phyloP scores from a whole-genome alignment of 2,113 vertebrate species.

The Rhodinocichla rosea region DNA sequence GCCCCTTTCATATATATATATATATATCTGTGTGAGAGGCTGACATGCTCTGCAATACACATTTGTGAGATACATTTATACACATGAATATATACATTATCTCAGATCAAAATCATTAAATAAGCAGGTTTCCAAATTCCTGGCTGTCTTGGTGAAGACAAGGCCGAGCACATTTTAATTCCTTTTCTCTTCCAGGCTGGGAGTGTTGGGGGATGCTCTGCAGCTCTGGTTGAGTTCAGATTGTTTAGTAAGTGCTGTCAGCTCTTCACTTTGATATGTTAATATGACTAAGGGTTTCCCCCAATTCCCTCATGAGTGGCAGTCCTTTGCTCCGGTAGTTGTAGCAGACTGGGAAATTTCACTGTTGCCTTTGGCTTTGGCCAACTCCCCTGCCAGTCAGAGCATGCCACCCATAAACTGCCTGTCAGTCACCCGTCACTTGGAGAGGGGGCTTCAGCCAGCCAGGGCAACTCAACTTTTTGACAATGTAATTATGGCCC shows the following conservation, averaged over 20 bases:
- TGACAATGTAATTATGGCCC: constrained; percentile 97
- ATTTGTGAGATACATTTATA: not conserved
- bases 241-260: constrained; percentile 72
- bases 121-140: constrained; percentile 68
- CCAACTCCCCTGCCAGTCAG: constrained; percentile 81
- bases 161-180: not conserved
- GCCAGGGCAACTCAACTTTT: constrained; percentile 75
- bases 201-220: constrained; percentile 33
- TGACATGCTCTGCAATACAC: not conserved
- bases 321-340: constrained; percentile 70
- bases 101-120: constrained; percentile 72
- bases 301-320: constrained; percentile 54
- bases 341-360: constrained; percentile 74
- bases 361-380: constrained; percentile 71
- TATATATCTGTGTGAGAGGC: not conserved
- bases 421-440: constrained; percentile 81
- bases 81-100: constrained; percentile 31
- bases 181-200: constrained; percentile 10
- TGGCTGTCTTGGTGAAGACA: constrained; percentile 47
- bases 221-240: constrained; percentile 39
- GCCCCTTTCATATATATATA: not conserved
- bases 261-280: constrained; percentile 76
- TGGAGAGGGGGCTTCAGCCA: constrained; percentile 67
- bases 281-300: constrained; percentile 74
- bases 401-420: constrained; percentile 69